Evolutionary conservation across 2,888 invertebrate genomes (phyloP), one percentile per base, ranked within the genome.

Genomic region (Steromphala cineraria): DNA sequence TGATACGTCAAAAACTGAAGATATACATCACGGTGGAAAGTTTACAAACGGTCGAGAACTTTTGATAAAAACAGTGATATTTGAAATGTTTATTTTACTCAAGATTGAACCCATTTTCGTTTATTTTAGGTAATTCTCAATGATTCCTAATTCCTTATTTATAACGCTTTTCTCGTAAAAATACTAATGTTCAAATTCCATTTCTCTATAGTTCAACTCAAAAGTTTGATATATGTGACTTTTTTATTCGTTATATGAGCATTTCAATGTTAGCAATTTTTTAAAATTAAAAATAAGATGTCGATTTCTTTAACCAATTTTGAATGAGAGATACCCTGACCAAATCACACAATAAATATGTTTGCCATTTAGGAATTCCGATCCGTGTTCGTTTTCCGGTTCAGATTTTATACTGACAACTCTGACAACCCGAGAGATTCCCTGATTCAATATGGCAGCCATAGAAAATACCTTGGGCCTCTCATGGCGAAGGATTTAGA

Each of bases 351-450:
- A 46, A 31, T 71, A 71, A 71, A 71, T 71, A 19, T 71, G 71
- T 31, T 19, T 36, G 71, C 71, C 36, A 71, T 71, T 36, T 71
- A 36, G 71, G 71, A 71, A 71, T 71, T 71, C 71, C 71, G 71
- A 71, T 71, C 71, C 71, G 40, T 71, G 71, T 71, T 71, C 71
- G 71, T 71, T 40, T 71, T 71, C 71, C 71, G 71, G 71, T 71
- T 71, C 40, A 36, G 71, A 19, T 71, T 71, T 71, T 71, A 71
- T 71, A 40, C 71, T 71, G 71, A 71, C 36, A 71, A 71, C 71
- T 19, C 40, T 71, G 71, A 71, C 71, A 71, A 71, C 71, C 40
- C 31, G 19, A 19, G 36, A 36, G 31, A 71, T 71, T 71, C 31
- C 40, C 46, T 19, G 71, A 71, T 71, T 40, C 71, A 71, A 71